Evolutionary conservation across 1,140 invertebrate genomes (phyloP), one percentile per base, ranked within the genome.

Genomic region (Caenorhabditis latens): DNA sequence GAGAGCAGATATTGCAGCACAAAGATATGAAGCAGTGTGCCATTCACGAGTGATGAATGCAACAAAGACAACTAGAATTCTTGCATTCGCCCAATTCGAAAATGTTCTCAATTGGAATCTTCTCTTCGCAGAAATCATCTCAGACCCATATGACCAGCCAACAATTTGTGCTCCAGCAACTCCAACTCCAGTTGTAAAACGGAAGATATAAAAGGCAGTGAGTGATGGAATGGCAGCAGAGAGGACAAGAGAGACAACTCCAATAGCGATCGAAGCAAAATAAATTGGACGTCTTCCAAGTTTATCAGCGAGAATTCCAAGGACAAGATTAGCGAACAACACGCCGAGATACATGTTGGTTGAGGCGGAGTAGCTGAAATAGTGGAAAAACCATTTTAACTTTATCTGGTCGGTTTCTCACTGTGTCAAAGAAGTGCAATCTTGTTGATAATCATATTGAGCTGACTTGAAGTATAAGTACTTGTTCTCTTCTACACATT

Each of bases 41-140:
- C 84, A 85, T 53, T 71, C 61, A 19, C 84, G 50, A 14, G 84
- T 53, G 43, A 48, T 43, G 9, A 67, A 55, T 14, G 50, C 50
- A 19, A 85, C 58, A 14, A 71, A 65, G 14, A 55, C 50, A 9
- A 85, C 32, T 7, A 85, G 61, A 9, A 85, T 65, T n/a, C 84
- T 40, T 24, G 58, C 84, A 19, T 85, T 85, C 5, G 61, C 84
- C 84, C 84, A 85, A 71, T 85, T 85, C 9, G 50, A 58, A 42
- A 85, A 85, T 11, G 65, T 75, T 53, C 84, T 85, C 84, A 85
- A 48, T 42, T 85, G 50, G 21, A 85, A 85, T 42, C 84, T 40
- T 13, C 57, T 14, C 19, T 85, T 55, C 7, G 84, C 50, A 0
- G 84, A 85, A 32, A 85, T 55, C 50, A 85, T 55, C 43, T 85